Conservation (phyloP, 2,888 invertebrate species). For the Drosophila buzzatii region DNA sequence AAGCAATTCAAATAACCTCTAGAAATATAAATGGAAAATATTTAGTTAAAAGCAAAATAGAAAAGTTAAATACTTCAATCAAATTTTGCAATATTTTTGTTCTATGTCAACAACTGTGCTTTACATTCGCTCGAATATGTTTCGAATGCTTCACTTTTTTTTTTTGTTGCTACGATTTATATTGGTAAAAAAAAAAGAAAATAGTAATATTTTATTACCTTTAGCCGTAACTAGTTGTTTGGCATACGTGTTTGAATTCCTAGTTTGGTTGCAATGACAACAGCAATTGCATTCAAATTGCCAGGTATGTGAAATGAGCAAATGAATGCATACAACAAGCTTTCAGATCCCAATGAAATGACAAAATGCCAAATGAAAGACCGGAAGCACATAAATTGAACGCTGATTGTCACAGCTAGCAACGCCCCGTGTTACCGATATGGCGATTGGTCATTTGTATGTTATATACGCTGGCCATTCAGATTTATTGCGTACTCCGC, state of each 20-base stretch:
- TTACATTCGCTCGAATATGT: background rate
- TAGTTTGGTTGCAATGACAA: constrained; percentile 26
- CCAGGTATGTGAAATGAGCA: constrained; percentile 32
- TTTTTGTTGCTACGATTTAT: background rate
- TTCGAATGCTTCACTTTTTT: background rate
- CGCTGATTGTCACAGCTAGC: constrained; percentile 37
- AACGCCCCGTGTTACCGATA: constrained; percentile 3
- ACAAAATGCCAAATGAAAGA: constrained; percentile 53
- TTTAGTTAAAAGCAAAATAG: background rate
- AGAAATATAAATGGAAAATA: background rate
- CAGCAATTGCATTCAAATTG: constrained; percentile 51
- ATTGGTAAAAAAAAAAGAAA: background rate
- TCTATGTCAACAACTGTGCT: background rate
- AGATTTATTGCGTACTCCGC: constrained; percentile 9
- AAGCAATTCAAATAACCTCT: background rate
- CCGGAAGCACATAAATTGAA: constrained; percentile 54
- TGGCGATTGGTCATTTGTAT: constrained; percentile 12
- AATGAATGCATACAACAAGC: constrained; percentile 44
- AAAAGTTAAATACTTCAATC: background rate
- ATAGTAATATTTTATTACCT: constrained; percentile 17
- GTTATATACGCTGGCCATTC: background rate
- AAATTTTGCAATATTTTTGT: background rate
- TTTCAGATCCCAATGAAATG: constrained; percentile 56
- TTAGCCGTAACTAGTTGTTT: constrained; percentile 11
- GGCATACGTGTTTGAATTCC: constrained; percentile 30